Evolutionary conservation across 2,113 vertebrate species (phyloP), one percentile per base, ranked within the genome.

Genomic region (western clawed frog (Xenopus tropicalis)): DNA sequence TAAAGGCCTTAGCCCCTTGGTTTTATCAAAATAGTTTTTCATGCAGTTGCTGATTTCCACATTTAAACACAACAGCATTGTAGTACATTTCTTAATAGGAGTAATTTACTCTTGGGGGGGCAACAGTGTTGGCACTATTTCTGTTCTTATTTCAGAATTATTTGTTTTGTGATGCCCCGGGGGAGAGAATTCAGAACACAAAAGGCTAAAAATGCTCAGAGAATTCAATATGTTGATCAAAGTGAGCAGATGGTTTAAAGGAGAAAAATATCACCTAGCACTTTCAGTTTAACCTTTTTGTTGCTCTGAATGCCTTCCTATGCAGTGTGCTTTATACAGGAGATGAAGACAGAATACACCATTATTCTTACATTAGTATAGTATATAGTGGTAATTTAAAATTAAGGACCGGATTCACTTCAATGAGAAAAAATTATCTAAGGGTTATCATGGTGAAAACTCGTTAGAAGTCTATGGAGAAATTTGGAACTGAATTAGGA

Each of bases 211-310:
- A 59, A 48, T 29, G 20, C 62, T n/a, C 11, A 37, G 52, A 25
- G 57, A 73, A 74, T 43, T 16, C 19, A 74, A 66, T 67, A 42
- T 21, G 52, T 20, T 67, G 51, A 46, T 59, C 64, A 59, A 12
- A 52, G 22, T 54, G 19, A 66, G 56, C 71, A 61, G 54, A 74
- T 61, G 52, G 71, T 21, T 46, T 48, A 59, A 61, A 29, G 52
- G 19, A 44, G 44, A 59, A 48, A 57, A 59, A 46, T 59, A 59
- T 67, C 22, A 62, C 22, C 64, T 37, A 48, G 14, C 24, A 58
- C 21, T 66, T 44, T 19, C 24, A 20, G 43, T 61, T 37, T 74
- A 74, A 67, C 64, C 72, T 48, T 54, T 74, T 58, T 20, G 64
- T 51, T 44, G 19, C 44, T 12, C 19, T 42, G 29, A 65, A 12